Evolutionary conservation across 2,888 invertebrate genomes (phyloP).

Genomic region (Euphydryas editha): DNA sequence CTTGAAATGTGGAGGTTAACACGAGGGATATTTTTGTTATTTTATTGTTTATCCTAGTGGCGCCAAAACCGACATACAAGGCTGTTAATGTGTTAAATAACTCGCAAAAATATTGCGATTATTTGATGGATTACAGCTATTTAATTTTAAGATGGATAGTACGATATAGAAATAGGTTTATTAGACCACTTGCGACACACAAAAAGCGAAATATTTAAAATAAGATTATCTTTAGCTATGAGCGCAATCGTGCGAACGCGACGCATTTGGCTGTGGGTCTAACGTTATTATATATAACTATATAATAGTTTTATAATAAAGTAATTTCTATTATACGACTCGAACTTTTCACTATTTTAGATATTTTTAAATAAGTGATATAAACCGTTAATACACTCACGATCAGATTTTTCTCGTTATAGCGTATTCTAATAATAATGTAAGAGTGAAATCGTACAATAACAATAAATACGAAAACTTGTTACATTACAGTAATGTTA

Average conservation of each 20-base stretch:
- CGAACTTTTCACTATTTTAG: conserved; percentile 47
- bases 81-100: conserved; percentile 64
- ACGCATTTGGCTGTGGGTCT: conserved; percentile 72
- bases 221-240: conserved; percentile 28
- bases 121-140: conserved; percentile 62
- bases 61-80: conserved; percentile 51
- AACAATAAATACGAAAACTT: conserved; percentile 65
- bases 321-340: conserved; percentile 34
- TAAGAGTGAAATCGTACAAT: conserved; percentile 80
- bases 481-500: conserved; percentile 78
- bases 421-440: conserved; percentile 72
- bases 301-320: conserved; percentile 37
- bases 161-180: conserved; percentile 75
- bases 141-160: conserved; percentile 75
- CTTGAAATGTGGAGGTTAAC: not conserved
- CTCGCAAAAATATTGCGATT: conserved; percentile 51
- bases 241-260: conserved; percentile 56
- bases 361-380: conserved; percentile 35
- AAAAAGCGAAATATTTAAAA: conserved; percentile 54
- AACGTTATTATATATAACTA: conserved; percentile 42
- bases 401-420: conserved; percentile 58
- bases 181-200: conserved; percentile 82
- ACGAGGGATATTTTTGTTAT: not conserved
- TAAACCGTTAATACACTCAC: conserved; percentile 60
- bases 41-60: conserved; percentile 22